Evolutionary conservation across 1,140 invertebrate species (phyloP).

Genomic region (Lepidostoma basale): DNA sequence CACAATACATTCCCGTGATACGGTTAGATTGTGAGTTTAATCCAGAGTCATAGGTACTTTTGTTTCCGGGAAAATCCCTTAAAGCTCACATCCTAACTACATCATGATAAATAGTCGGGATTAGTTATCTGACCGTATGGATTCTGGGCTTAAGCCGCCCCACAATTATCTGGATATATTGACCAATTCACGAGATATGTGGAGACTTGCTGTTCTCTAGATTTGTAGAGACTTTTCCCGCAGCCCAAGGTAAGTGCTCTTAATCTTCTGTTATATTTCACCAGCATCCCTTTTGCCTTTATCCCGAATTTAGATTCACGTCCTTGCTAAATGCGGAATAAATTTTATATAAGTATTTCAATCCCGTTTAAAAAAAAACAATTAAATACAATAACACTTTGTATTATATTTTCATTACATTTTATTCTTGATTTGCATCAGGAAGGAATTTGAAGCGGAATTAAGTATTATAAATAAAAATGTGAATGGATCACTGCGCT

Average conservation of each 20-base stretch:
- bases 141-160: constrained; percentile 35
- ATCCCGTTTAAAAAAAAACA: too few species aligned
- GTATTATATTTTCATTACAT: too few species aligned
- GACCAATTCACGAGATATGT: constrained; percentile 36
- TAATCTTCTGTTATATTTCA: constrained; percentile 2
- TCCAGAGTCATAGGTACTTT: constrained; percentile 3
- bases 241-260: too few species aligned
- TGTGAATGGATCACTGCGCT: too few species aligned
- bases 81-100: constrained; percentile 20
- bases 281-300: neutral
- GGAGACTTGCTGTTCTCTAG: constrained; percentile 17
- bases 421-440: too few species aligned
- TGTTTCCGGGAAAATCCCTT: neutral
- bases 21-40: constrained; percentile 34
- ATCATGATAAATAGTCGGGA: constrained; percentile 25
- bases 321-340: too few species aligned
- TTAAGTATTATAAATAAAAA: too few species aligned
- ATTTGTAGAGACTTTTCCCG: neutral
- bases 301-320: too few species aligned
- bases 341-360: too few species aligned
- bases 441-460: too few species aligned
- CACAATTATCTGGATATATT: constrained; percentile 43
- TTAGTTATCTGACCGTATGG: constrained; percentile 38
- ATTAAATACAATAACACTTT: too few species aligned
- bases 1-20: neutral